These are phyloP conservation scores for Numida meleagris DNA, from an alignment of 2,113 vertebrate species.

Conservation along the genomic window DNA sequence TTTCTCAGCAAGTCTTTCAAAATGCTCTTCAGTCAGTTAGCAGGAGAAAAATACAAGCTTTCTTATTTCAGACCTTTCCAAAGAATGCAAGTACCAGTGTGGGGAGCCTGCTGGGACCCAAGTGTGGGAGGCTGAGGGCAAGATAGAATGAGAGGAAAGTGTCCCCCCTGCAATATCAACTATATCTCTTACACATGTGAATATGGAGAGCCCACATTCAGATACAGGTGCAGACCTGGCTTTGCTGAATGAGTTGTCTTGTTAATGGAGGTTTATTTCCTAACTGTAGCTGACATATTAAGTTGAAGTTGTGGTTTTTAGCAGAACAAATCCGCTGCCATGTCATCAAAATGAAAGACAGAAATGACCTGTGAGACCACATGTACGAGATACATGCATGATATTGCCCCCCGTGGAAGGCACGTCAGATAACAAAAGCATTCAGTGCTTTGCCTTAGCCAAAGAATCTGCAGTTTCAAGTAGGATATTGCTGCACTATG, in stretches of 20 bases:
- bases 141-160: neutral
- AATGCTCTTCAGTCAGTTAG: neutral
- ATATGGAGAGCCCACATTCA: neutral
- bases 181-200: rapidly evolving
- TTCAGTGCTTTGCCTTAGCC: neutral
- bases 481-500: neutral
- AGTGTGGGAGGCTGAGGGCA: neutral
- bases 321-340: neutral
- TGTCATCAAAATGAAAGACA: neutral
- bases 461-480: neutral
- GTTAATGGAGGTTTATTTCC: neutral
- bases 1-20: neutral
- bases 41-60: neutral
- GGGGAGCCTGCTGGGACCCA: neutral
- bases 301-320: neutral
- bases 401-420: neutral
- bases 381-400: rapidly evolving
- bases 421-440: neutral
- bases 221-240: too few species aligned
- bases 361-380: neutral
- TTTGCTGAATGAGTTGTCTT: neutral
- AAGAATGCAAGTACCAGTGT: neutral
- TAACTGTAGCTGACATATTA: neutral
- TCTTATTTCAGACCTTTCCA: neutral
- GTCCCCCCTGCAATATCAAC: neutral